A percentile compares a stretch with the other conserved stretches of the same genome.
Conservation (phyloP, 2,888 invertebrate species). For the Philereme transversata region DNA sequence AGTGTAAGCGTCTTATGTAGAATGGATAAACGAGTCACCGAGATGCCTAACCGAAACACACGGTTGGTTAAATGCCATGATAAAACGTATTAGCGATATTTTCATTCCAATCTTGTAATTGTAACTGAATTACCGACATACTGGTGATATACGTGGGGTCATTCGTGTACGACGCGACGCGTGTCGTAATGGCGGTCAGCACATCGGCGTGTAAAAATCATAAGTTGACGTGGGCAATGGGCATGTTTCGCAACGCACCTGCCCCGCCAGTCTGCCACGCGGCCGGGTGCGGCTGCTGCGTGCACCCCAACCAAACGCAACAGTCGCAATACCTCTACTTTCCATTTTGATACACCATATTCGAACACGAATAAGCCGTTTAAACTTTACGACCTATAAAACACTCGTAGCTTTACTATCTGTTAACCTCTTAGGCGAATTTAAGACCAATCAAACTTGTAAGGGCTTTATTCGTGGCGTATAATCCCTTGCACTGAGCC, state of each 20-base stretch:
- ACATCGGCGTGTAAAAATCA: slow-evolving; percentile 66
- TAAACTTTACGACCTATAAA: slow-evolving; percentile 47
- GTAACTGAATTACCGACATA: slow-evolving; percentile 56
- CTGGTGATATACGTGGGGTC: slow-evolving; percentile 42
- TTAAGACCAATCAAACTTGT: slow-evolving; percentile 23
- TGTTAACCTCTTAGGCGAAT: slow-evolving; percentile 37
- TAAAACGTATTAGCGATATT: slow-evolving; percentile 36
- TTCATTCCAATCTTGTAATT: too few relatives aligned
- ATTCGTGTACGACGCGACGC: slow-evolving; percentile 51
- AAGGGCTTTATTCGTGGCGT: slow-evolving; percentile 22
- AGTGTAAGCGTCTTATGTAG: slow-evolving; percentile 35
- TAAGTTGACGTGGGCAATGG: slow-evolving; percentile 61
- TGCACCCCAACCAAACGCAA: slow-evolving; percentile 31
- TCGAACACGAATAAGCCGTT: slow-evolving; percentile 32
- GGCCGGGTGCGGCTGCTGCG: slow-evolving; percentile 39
- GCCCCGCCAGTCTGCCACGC: slow-evolving; percentile 45
- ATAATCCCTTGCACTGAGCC: slow-evolving; percentile 23
- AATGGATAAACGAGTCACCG: slow-evolving; percentile 39
- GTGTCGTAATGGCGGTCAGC: slow-evolving; percentile 69
- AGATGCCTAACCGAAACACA: slow-evolving; percentile 44
- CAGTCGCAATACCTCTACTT: slow-evolving; percentile 34
- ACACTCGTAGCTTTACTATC: slow-evolving; percentile 40
- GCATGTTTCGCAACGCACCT: slow-evolving; percentile 68
- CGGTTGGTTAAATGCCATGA: slow-evolving; percentile 44
- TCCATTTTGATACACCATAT: slow-evolving; percentile 28